Percentiles rank a stretch among this genome's conserved stretches.
Conservation (phyloP, 1,140 invertebrate species). For the Tetragonula clypearis region DNA sequence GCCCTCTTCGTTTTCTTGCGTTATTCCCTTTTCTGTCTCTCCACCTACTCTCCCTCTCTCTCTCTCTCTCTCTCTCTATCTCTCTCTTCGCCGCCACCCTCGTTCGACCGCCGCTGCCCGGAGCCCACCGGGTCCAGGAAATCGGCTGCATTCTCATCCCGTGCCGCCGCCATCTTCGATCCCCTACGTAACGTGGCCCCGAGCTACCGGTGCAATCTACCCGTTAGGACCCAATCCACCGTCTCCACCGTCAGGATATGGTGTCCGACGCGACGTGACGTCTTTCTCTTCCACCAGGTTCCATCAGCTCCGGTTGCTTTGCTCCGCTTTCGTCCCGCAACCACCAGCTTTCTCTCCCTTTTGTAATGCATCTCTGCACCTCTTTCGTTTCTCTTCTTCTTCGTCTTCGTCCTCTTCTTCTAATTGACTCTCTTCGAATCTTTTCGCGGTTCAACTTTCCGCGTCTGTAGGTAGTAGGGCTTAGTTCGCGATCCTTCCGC, state of each 20-base stretch:
- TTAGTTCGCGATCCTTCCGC: slow-evolving; percentile 6
- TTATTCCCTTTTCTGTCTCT: slow-evolving; percentile 33
- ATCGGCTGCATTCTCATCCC: slow-evolving; percentile 49
- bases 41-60: slow-evolving; percentile 2
- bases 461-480: neutral
- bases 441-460: slow-evolving; percentile 18
- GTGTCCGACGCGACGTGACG: slow-evolving; percentile 15
- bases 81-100: slow-evolving; percentile 22
- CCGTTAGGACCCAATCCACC: slow-evolving; percentile 51
- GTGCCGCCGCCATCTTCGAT: slow-evolving; percentile 54
- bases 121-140: slow-evolving; percentile 19
- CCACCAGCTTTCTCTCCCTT: slow-evolving; percentile 11
- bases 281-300: slow-evolving; percentile 42
- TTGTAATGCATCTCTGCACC: slow-evolving; percentile 49
- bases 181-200: slow-evolving; percentile 45
- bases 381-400: slow-evolving; percentile 26
- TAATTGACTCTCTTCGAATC: neutral
- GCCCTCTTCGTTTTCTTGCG: slow-evolving; percentile 37
- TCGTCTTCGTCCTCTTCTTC: neutral
- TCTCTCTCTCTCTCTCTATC: neutral
- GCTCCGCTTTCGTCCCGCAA: no score
- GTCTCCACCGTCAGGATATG: slow-evolving; percentile 36
- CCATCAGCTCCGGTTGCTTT: slow-evolving; percentile 39
- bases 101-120: slow-evolving; percentile 25
- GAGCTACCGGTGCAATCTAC: slow-evolving; percentile 50